Evolutionary conservation across 2,888 invertebrate genomes (phyloP).

Genomic region (Thera britannica): DNA sequence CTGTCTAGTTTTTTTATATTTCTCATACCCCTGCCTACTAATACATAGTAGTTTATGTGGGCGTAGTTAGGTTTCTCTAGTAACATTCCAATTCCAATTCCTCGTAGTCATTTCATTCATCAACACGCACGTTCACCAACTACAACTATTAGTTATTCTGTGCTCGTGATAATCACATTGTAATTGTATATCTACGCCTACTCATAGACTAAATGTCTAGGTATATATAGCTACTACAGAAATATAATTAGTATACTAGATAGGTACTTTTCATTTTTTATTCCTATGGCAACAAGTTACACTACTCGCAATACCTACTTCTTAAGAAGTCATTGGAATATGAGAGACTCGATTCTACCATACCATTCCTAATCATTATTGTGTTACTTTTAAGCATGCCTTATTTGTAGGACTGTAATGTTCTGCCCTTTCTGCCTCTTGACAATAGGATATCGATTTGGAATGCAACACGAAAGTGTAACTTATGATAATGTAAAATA

Average conservation of each 20-base stretch:
- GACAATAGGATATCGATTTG: too few relatives aligned
- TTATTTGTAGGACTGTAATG: too few relatives aligned
- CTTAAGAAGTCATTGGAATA: background rate
- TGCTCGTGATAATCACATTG: conserved; percentile 11
- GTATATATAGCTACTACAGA: too few relatives aligned
- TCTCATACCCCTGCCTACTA: too few relatives aligned
- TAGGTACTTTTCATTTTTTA: background rate
- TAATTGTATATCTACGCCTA: conserved; percentile 13
- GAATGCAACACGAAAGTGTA: too few relatives aligned
- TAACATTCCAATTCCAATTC: conserved; percentile 2
- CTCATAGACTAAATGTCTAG: background rate
- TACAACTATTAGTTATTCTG: background rate
- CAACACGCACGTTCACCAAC: conserved; percentile 6
- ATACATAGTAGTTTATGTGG: background rate
- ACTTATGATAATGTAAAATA: too few relatives aligned
- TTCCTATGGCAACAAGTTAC: background rate
- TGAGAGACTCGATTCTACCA: background rate
- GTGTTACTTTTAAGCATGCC: too few relatives aligned
- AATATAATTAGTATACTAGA: too few relatives aligned
- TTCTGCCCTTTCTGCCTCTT: too few relatives aligned
- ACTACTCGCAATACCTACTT: background rate
- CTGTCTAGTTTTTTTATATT: too few relatives aligned
- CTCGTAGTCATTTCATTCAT: conserved; percentile 17
- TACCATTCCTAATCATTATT: too few relatives aligned
- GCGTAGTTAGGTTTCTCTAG: background rate